These are phyloP conservation scores for Platorchestia sp. DNA, from an alignment of 1,140 invertebrate genomes.

Conservation along the genomic window DNA sequence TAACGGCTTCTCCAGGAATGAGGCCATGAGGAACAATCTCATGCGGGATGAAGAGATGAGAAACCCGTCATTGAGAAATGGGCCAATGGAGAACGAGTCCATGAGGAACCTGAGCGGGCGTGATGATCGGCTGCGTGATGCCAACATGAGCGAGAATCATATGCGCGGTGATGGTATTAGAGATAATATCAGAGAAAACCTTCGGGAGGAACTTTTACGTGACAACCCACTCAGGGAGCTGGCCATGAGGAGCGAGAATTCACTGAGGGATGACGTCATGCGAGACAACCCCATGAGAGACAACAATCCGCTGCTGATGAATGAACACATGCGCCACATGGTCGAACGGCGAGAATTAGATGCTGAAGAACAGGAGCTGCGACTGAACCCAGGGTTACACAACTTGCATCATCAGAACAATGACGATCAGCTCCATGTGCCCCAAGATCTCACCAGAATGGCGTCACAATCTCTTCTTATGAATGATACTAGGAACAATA, in stretches of 20 bases:
- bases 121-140: constrained; percentile 18
- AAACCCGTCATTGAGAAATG: not conserved
- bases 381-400: constrained; percentile 58
- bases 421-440: constrained; percentile 65
- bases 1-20: constrained; percentile 13
- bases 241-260: constrained; percentile 17
- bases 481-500: constrained; percentile 63
- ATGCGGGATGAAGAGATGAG: constrained; percentile 32
- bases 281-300: constrained; percentile 33
- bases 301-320: constrained; percentile 50
- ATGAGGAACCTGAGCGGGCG: constrained; percentile 2
- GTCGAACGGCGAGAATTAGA: constrained; percentile 37
- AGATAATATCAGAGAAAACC: constrained; percentile 5
- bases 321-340: constrained; percentile 59
- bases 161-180: not conserved
- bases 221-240: constrained; percentile 42
- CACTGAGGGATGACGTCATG: constrained; percentile 13
- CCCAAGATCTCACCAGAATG: constrained; percentile 67
- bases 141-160: constrained; percentile 21
- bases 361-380: constrained; percentile 32
- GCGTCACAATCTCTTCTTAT: constrained; percentile 64
- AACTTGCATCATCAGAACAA: constrained; percentile 59
- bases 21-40: constrained; percentile 28
- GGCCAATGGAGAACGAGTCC: constrained; percentile 11
- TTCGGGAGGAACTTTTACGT: constrained; percentile 33